These are phyloP conservation scores for Sorex araneus DNA, from an alignment of 2,113 vertebrate genomes.

Conservation along the genomic window DNA sequence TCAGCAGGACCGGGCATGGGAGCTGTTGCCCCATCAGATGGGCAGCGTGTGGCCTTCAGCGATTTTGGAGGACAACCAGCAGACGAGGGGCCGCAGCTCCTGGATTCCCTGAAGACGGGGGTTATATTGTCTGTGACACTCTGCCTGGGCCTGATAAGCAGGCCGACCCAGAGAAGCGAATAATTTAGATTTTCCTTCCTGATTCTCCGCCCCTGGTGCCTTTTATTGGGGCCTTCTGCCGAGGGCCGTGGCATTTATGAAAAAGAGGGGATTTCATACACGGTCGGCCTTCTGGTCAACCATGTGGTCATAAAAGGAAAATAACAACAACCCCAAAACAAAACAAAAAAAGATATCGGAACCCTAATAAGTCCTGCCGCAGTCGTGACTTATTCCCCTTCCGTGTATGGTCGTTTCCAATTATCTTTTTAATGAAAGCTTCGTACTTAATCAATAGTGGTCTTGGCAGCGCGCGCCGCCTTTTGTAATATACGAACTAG, in stretches of 20 bases:
- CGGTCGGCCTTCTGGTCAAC: rapidly evolving
- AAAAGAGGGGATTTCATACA: not conserved
- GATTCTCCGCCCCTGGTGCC: not conserved
- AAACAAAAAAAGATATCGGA: not conserved
- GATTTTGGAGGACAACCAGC: not conserved
- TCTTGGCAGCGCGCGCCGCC: slow-evolving; percentile 73
- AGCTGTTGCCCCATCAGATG: not conserved
- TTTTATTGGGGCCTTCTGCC: not conserved
- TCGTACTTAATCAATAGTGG: slow-evolving; percentile 84
- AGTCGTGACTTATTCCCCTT: slow-evolving; percentile 77
- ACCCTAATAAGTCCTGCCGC: slow-evolving; percentile 1
- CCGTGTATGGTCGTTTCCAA: slow-evolving; percentile 77
- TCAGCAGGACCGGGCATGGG: not conserved
- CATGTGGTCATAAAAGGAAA: not conserved
- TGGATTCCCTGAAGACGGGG: not conserved
- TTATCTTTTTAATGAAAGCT: slow-evolving; percentile 84
- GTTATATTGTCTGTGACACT: no score
- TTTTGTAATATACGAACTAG: slow-evolving; percentile 69
- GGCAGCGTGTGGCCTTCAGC: not conserved
- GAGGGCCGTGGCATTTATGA: slow-evolving; percentile 29
- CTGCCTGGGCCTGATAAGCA: slow-evolving; percentile 1
- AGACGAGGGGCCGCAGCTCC: not conserved
- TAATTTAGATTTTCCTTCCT: slow-evolving; percentile 54
- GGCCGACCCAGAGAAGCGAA: not conserved
- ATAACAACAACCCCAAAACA: not conserved